Evolutionary conservation across 2,113 vertebrate species (phyloP), one percentile per base, ranked within the genome.

Genomic region (Choloepus hoffmanni): DNA sequence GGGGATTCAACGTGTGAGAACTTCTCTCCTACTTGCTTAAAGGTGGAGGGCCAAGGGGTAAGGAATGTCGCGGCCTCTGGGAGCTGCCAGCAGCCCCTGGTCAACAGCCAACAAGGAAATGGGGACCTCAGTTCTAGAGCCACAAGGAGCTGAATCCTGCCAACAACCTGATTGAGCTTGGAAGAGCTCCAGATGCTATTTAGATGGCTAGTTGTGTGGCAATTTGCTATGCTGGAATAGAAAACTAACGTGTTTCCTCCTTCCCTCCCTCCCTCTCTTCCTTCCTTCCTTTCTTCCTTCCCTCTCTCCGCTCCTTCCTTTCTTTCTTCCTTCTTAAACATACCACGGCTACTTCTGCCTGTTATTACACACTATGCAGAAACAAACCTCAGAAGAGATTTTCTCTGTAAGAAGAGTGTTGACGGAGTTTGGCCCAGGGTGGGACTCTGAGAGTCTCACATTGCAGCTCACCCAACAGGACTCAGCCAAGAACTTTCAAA

Each of bases 211-310:
- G 6, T 62, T 45, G 7, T 5, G 1, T 21, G 62, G 28, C 4
- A 9, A 86, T 62, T 30, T 30, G 9, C 36, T 70, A 26, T 2
- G 23, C 21, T 30, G 72, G 26, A 14, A 48, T 0, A 65, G 48
- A 73, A 58, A 67, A 58, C 0, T 0, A 48, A 33, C 1, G 7
- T 0, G 2, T 45, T 45, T 2, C 50, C 23, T 48, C n/a, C 58
- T 16, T 4, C 8, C 50, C 28, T 15, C 63, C 23, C 21, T 26
- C 24, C 24, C 63, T 65, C n/a, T 30, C 65, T 18, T n/a, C 65
- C 4, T 65, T 63, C 26, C 8, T 28, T 63, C 14, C 11, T 14
- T 30, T 16, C 15, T n/a, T 13, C 15, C 14, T n/a, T 16, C 3
- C 5, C 48, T 33, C 26, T 45, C 10, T 73, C 50, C 24, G 16